Conservation (phyloP, 1,140 invertebrate genomes). For the Meloidogyne floridensis region DNA sequence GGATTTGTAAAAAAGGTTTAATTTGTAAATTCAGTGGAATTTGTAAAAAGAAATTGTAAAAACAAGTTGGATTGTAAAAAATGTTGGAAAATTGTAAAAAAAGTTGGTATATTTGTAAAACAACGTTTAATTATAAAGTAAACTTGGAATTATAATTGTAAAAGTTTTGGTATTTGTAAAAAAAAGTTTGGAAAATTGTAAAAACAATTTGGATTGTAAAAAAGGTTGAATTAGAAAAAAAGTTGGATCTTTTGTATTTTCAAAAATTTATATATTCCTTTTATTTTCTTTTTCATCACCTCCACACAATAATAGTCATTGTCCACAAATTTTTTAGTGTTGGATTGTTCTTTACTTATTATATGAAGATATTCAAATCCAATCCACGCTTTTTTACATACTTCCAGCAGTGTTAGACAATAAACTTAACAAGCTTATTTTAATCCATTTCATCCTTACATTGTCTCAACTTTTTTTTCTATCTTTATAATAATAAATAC, state of each 20-base stretch:
- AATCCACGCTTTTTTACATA: constrained; percentile 12
- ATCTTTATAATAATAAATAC: background rate
- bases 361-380: background rate
- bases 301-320: background rate
- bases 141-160: background rate
- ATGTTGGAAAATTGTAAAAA: background rate
- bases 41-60: too few relatives aligned
- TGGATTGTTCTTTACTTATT: background rate
- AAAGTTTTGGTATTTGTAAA: background rate
- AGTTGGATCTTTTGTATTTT: background rate
- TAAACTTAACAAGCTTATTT: background rate
- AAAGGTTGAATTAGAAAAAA: background rate
- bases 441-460: background rate
- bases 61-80: background rate
- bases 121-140: too few relatives aligned
- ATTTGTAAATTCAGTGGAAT: too few relatives aligned
- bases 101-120: background rate
- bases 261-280: background rate
- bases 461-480: background rate
- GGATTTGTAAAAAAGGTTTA: too few relatives aligned
- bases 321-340: background rate
- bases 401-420: background rate
- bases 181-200: too few relatives aligned
- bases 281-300: background rate
- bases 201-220: too few relatives aligned